A percentile compares a stretch with the other conserved stretches of the same genome.
These are phyloP conservation scores for Papilio gigon DNA, from an alignment of 2,888 invertebrate genomes.

Conservation along the genomic window DNA sequence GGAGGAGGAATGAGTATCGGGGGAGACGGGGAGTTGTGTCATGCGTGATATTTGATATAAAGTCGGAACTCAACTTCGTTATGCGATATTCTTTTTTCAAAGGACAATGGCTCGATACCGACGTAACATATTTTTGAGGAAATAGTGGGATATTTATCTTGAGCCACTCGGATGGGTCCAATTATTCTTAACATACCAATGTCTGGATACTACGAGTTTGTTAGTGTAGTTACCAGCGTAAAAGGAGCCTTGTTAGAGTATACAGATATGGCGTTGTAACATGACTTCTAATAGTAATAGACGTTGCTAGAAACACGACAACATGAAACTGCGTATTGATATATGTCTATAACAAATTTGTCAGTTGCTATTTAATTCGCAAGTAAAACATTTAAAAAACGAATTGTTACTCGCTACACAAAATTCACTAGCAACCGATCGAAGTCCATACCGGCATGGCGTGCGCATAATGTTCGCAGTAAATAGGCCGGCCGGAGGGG, in stretches of 20 bases:
- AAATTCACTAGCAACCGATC: not conserved
- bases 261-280: constrained; percentile 40
- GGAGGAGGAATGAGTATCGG: constrained; percentile 47
- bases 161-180: constrained; percentile 70
- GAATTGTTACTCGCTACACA: not conserved
- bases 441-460: constrained; percentile 13
- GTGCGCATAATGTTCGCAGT: constrained; percentile 69
- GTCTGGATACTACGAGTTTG: constrained; percentile 67
- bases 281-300: constrained; percentile 36
- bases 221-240: constrained; percentile 57
- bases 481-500: constrained; percentile 64
- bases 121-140: constrained; percentile 76
- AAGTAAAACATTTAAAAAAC: not conserved
- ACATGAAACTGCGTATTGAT: too few species aligned
- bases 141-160: constrained; percentile 74
- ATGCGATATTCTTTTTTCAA: constrained; percentile 82
- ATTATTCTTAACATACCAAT: constrained; percentile 75
- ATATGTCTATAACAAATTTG: not conserved
- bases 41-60: constrained; percentile 83
- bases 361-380: not conserved
- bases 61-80: constrained; percentile 82
- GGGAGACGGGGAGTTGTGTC: constrained; percentile 69
- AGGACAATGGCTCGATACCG: constrained; percentile 77
- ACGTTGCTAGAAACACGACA: too few species aligned
- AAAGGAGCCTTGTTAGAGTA: constrained; percentile 50